Evolutionary conservation across 1,140 invertebrate genomes (phyloP).

Genomic region (Eumeta japonica): DNA sequence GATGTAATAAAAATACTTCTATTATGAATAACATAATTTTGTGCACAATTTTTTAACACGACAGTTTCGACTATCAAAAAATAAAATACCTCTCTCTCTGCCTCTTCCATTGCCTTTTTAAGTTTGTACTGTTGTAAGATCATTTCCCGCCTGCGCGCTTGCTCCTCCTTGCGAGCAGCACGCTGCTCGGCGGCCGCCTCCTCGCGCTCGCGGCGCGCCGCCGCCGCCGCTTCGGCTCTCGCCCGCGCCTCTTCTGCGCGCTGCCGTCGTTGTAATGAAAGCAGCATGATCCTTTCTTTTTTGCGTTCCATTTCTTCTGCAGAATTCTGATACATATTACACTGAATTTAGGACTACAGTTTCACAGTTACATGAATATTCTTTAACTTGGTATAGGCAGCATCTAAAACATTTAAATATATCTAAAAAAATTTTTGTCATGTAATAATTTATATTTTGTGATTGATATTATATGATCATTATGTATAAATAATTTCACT

Average conservation of each 20-base stretch:
- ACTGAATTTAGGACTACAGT: no score
- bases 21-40: no score
- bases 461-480: no score
- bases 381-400: no score
- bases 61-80: no score
- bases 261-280: constrained; percentile 82
- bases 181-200: constrained; percentile 84
- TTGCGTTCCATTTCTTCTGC: constrained; percentile 87
- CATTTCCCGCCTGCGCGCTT: constrained; percentile 77
- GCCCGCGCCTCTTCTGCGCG: constrained; percentile 85
- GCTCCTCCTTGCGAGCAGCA: constrained; percentile 85
- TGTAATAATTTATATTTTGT: no score
- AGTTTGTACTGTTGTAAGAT: constrained; percentile 94
- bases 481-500: no score
- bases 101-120: constrained; percentile 91
- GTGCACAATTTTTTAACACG: not conserved
- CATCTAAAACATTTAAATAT: no score
- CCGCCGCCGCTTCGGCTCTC: constrained; percentile 81
- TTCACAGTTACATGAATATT: no score
- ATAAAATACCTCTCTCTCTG: constrained; percentile 74
- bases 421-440: no score
- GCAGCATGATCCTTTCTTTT: constrained; percentile 84
- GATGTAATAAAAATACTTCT: no score
- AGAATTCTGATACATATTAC: constrained; percentile 68
- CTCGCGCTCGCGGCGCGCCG: constrained; percentile 73